A percentile compares a stretch with the other conserved stretches of the same genome.
These are phyloP conservation scores for Melanotaenia maccullochi DNA, from an alignment of 2,797 vertebrate genomes.

Conservation along the genomic window DNA sequence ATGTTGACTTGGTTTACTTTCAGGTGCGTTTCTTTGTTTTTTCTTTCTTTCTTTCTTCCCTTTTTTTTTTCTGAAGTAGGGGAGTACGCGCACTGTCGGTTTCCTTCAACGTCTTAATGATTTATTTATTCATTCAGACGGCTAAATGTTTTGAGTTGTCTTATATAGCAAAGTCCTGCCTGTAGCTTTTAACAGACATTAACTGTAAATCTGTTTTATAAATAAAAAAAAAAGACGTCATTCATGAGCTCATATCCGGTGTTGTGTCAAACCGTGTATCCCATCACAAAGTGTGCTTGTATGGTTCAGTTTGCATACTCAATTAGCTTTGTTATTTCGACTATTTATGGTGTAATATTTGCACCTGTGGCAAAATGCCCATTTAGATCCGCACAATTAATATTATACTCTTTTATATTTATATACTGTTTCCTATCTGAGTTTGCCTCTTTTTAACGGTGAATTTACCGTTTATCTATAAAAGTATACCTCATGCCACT, in stretches of 20 bases:
- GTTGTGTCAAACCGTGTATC: not conserved
- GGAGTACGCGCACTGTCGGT: not conserved
- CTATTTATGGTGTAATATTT: not conserved
- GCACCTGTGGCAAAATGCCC: constrained; percentile 38
- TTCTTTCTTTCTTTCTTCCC: no score
- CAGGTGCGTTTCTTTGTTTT: constrained; percentile 2
- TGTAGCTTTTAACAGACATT: rapidly evolving
- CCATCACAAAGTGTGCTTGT: not conserved
- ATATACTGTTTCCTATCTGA: no score
- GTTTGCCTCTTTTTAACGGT: no score
- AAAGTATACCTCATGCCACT: not conserved
- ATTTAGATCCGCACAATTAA: not conserved
- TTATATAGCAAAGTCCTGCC: not conserved
- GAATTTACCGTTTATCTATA: not conserved
- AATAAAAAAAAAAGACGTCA: not conserved
- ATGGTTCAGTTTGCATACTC: not conserved
- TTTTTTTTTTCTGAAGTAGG: not conserved
- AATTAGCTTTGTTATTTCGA: not conserved
- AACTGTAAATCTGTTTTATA: not conserved
- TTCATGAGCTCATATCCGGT: constrained; percentile 9
- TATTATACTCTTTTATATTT: not conserved
- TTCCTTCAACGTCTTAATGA: not conserved
- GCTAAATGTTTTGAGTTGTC: not conserved
- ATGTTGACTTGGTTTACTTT: not conserved
- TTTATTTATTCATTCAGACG: not conserved